These are phyloP conservation scores for Cephalopterus ornatus DNA, from an alignment of 2,113 vertebrate species.

Conservation along the genomic window DNA sequence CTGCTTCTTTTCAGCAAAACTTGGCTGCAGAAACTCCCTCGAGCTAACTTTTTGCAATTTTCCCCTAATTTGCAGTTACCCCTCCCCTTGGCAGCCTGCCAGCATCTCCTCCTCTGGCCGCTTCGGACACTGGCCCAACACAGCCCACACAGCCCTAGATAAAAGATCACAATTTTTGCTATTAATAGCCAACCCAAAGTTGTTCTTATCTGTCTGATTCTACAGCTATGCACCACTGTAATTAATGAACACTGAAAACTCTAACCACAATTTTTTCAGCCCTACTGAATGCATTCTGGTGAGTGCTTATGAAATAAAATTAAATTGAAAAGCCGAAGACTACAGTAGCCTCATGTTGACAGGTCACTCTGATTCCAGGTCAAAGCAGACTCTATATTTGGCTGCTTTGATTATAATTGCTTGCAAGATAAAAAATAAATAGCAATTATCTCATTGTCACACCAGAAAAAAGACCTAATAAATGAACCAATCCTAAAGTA, in stretches of 20 bases:
- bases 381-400: slow-evolving; percentile 24
- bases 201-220: background rate
- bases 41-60: background rate
- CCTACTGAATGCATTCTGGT: background rate
- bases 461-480: slow-evolving; percentile 27
- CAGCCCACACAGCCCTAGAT: background rate
- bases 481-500: slow-evolving; percentile 17
- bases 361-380: slow-evolving; percentile 44
- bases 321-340: slow-evolving; percentile 28
- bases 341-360: slow-evolving; percentile 14
- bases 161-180: background rate
- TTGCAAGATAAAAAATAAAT: slow-evolving; percentile 47
- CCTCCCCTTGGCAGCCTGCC: background rate
- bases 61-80: background rate
- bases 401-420: slow-evolving; percentile 46
- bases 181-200: background rate
- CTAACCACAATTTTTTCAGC: background rate
- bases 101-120: background rate
- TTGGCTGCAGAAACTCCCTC: background rate
- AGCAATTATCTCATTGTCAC: slow-evolving; percentile 61
- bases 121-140: background rate
- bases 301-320: background rate
- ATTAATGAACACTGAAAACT: background rate
- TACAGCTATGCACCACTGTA: background rate
- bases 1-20: background rate